Evolutionary conservation across 1,140 invertebrate genomes (phyloP).

Genomic region (Drosophila mojavensis): DNA sequence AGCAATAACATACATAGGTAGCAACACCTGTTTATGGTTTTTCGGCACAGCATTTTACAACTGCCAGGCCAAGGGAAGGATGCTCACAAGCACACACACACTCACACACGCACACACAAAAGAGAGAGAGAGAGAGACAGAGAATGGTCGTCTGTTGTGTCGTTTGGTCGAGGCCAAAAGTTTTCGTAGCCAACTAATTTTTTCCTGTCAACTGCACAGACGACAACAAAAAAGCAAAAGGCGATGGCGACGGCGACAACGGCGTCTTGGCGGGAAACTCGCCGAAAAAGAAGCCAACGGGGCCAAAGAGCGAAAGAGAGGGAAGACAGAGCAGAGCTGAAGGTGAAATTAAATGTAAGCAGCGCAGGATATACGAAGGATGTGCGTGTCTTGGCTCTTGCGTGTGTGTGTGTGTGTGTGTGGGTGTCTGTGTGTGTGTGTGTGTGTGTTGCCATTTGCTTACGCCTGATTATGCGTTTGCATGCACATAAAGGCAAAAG

Average conservation of each 20-base stretch:
- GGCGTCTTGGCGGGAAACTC: slow-evolving; percentile 65
- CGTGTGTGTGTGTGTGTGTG: slow-evolving; percentile 7
- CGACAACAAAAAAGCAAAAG: slow-evolving; percentile 57
- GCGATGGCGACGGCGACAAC: slow-evolving; percentile 31
- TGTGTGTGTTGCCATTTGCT: too few species aligned
- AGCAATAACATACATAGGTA: slow-evolving; percentile 33
- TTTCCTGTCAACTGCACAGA: slow-evolving; percentile 80
- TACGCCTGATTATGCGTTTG: slow-evolving; percentile 80
- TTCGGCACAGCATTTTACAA: slow-evolving; percentile 77
- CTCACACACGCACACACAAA: slow-evolving; percentile 6
- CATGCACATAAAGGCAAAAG: slow-evolving; percentile 79
- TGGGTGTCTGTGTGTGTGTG: slow-evolving; percentile 18
- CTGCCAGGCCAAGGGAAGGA: slow-evolving; percentile 55
- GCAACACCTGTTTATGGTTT: slow-evolving; percentile 81
- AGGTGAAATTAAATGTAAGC: slow-evolving; percentile 82
- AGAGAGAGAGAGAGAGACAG: slow-evolving; percentile 9
- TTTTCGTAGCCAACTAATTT: slow-evolving; percentile 82
- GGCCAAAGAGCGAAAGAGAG: not conserved
- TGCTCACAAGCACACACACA: slow-evolving; percentile 48
- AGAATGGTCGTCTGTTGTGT: slow-evolving; percentile 43
- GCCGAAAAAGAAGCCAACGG: slow-evolving; percentile 30
- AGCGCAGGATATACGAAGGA: slow-evolving; percentile 49
- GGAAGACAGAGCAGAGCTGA: slow-evolving; percentile 36
- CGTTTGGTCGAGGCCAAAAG: slow-evolving; percentile 67
- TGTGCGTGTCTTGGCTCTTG: slow-evolving; percentile 34